Evolutionary conservation across 2,888 invertebrate genomes (phyloP).

Genomic region (Melipona bicolor): DNA sequence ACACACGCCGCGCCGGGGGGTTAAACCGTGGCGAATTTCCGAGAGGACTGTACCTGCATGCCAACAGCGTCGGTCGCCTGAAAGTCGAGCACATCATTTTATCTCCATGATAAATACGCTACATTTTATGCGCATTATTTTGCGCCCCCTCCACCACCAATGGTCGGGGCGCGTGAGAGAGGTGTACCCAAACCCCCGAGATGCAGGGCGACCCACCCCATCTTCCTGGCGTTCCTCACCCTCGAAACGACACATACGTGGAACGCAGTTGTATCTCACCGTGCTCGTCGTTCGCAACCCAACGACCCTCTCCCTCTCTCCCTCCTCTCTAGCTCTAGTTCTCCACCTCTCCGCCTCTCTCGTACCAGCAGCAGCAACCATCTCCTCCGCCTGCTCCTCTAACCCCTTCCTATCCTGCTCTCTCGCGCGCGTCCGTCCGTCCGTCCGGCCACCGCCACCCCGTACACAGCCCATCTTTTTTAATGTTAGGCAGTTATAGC

Average conservation of each 20-base stretch:
- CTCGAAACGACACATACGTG: slow-evolving; percentile 72
- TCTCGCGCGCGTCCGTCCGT: slow-evolving; percentile 57
- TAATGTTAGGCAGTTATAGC: slow-evolving; percentile 84
- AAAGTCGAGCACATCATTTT: slow-evolving; percentile 83
- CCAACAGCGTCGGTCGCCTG: slow-evolving; percentile 77
- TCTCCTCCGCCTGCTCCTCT: slow-evolving; percentile 67
- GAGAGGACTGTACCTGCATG: slow-evolving; percentile 70
- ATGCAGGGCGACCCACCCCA: slow-evolving; percentile 55
- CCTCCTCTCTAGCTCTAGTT: slow-evolving; percentile 40
- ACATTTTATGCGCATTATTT: slow-evolving; percentile 84
- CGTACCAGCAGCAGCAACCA: slow-evolving; percentile 57
- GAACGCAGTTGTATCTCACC: slow-evolving; percentile 73
- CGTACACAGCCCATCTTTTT: slow-evolving; percentile 83
- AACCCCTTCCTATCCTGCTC: slow-evolving; percentile 67
- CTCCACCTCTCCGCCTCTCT: slow-evolving; percentile 54
- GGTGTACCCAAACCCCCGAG: slow-evolving; percentile 63
- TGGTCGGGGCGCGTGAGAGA: slow-evolving; percentile 45
- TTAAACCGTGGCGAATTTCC: slow-evolving; percentile 62
- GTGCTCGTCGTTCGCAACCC: slow-evolving; percentile 80
- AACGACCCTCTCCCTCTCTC: slow-evolving; percentile 73
- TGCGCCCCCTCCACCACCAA: slow-evolving; percentile 76
- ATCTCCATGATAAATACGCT: slow-evolving; percentile 84
- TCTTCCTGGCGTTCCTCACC: slow-evolving; percentile 69
- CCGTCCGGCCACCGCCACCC: slow-evolving; percentile 72
- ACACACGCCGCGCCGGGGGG: not conserved